These are phyloP conservation scores for Euwallacea similis DNA, from an alignment of 1,140 invertebrate species.

Conservation along the genomic window DNA sequence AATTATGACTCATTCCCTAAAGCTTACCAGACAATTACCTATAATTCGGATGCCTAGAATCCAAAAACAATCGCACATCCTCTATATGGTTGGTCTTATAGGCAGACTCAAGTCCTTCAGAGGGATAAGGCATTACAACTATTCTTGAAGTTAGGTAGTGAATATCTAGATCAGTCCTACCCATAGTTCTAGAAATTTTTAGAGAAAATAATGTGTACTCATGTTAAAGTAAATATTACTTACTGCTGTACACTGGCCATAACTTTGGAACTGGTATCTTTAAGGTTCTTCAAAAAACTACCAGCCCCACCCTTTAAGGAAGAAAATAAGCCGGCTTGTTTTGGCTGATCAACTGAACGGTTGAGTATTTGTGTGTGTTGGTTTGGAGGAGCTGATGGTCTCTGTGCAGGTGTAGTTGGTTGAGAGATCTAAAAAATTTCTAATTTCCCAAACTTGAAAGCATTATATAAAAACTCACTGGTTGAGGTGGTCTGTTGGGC, in stretches of 20 bases:
- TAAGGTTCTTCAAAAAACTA: conserved; percentile 88
- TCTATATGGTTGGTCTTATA: conserved; percentile 93
- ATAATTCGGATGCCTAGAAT: conserved; percentile 70
- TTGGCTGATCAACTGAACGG: conserved; percentile 42
- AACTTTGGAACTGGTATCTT: conserved; percentile 94
- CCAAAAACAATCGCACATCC: conserved; percentile 77
- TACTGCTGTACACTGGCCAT: conserved; percentile 95
- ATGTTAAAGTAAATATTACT: conserved; percentile 53
- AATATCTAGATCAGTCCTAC: conserved; percentile 84
- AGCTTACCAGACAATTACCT: conserved; percentile 12
- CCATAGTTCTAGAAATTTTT: conserved; percentile 72
- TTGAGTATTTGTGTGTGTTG: conserved; percentile 23
- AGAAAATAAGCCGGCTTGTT: conserved; percentile 68
- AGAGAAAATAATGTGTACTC: conserved; percentile 10
- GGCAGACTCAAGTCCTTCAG: conserved; percentile 90
- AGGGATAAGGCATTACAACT: conserved; percentile 91
- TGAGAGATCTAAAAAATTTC: neutral
- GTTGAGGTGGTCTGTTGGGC: conserved; percentile 37
- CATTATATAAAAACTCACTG: conserved; percentile 11
- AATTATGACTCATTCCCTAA: neutral
- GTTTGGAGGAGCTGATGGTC: neutral
- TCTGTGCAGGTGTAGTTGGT: neutral
- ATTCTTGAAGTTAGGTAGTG: conserved; percentile 88
- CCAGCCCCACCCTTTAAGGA: conserved; percentile 82
- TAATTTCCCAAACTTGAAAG: too few relatives aligned